Evolutionary conservation across 2,797 vertebrate genomes (phyloP).

Genomic region (Chiroxiphia lanceolata): DNA sequence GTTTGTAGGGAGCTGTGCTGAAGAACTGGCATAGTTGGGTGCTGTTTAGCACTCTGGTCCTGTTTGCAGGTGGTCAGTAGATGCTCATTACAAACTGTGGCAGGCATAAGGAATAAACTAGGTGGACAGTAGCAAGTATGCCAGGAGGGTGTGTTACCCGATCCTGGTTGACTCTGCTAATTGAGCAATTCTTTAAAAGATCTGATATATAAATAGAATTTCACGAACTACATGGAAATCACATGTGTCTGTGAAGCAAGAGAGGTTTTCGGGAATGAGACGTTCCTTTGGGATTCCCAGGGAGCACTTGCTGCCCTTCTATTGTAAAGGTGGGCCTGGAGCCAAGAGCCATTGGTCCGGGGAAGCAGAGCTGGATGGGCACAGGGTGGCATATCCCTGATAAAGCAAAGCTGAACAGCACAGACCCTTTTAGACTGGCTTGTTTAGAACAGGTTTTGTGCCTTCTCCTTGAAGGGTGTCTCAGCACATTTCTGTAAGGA

Average conservation of each 20-base stretch:
- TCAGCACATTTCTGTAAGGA: background rate
- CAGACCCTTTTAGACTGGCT: no score
- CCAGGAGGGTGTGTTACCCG: background rate
- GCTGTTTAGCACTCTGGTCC: background rate
- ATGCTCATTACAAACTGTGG: background rate
- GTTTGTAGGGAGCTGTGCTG: background rate
- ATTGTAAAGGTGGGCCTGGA: background rate
- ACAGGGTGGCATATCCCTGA: fast-evolving
- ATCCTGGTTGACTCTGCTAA: background rate
- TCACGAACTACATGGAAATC: background rate
- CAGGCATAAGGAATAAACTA: background rate
- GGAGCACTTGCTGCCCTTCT: background rate
- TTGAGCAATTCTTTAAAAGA: background rate
- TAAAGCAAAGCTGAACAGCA: background rate
- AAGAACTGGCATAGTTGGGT: background rate
- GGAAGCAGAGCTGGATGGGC: background rate
- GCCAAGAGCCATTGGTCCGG: fast-evolving
- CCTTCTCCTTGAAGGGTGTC: background rate
- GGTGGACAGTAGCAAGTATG: background rate
- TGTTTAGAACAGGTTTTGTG: background rate
- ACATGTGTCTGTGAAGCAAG: background rate
- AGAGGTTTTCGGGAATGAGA: background rate
- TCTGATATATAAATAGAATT: background rate
- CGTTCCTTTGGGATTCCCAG: background rate
- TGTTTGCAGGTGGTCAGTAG: background rate